Conservation (phyloP, 2,888 invertebrate species). For the Notodonta ziczac region DNA sequence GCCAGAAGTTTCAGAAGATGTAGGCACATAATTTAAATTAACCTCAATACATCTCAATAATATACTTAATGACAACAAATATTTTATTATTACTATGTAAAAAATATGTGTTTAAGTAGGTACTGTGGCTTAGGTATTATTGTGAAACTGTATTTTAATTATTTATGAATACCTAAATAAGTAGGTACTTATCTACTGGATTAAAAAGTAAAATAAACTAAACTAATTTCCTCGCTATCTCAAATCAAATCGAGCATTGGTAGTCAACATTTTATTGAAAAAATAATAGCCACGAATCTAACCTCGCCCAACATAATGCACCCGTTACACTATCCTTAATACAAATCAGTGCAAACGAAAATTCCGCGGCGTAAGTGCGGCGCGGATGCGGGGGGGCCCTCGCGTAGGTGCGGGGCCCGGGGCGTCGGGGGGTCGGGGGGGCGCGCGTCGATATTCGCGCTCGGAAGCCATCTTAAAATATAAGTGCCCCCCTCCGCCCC, state of each 20-base stretch:
- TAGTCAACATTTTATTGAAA: not conserved
- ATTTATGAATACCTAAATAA: too few relatives aligned
- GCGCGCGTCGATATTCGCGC: conserved; percentile 79
- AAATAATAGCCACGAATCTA: not conserved
- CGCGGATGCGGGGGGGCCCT: conserved; percentile 13
- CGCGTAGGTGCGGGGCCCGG: conserved; percentile 38
- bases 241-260: not conserved
- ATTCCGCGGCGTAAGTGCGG: conserved; percentile 54
- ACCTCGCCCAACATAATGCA: conserved; percentile 6
- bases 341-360: conserved; percentile 57
- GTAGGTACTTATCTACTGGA: too few relatives aligned
- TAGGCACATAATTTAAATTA: too few relatives aligned
- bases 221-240: too few relatives aligned
- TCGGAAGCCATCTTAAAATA: conserved; percentile 84
- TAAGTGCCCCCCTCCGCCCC: conserved; percentile 59
- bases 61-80: too few relatives aligned
- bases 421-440: conserved; percentile 45
- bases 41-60: too few relatives aligned
- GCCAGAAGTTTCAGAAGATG: too few relatives aligned
- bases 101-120: too few relatives aligned
- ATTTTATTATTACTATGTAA: too few relatives aligned
- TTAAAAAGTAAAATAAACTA: too few relatives aligned
- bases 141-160: too few relatives aligned
- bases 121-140: too few relatives aligned
- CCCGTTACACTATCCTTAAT: conserved; percentile 24